Percentiles rank a stretch among this genome's conserved stretches.
phyloP scores from a whole-genome alignment of 2,113 vertebrate species.

The Nettapus auritus region DNA sequence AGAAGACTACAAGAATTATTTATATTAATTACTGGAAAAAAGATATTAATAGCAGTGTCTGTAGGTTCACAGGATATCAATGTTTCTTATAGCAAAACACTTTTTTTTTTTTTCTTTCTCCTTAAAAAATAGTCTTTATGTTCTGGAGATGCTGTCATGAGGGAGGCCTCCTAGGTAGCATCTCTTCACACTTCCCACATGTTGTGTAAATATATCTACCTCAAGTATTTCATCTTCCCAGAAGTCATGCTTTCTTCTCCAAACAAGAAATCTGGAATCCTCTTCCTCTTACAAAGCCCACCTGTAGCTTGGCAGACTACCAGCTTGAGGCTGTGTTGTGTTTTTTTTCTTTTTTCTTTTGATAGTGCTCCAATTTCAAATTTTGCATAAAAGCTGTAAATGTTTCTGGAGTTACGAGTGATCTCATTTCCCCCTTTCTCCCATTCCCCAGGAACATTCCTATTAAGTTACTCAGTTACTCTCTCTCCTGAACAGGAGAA shows the following conservation, averaged over 20 bases:
- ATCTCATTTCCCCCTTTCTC: slow-evolving; percentile 25
- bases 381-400: slow-evolving; percentile 30
- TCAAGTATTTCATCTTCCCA: slow-evolving; percentile 37
- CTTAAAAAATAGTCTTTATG: not conserved
- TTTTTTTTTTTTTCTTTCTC: not conserved
- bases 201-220: slow-evolving; percentile 47
- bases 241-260: slow-evolving; percentile 18
- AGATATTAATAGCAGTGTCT: not conserved
- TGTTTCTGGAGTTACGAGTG: not conserved
- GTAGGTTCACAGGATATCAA: not conserved
- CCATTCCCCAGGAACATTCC: slow-evolving; percentile 34
- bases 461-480: slow-evolving; percentile 5
- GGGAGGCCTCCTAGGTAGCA: slow-evolving; percentile 32
- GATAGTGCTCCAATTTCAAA: not conserved
- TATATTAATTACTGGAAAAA: not conserved
- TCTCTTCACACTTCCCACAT: slow-evolving; percentile 59
- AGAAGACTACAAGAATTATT: not conserved
- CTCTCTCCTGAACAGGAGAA: not conserved
- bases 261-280: slow-evolving; percentile 19
- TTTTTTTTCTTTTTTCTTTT: not conserved
- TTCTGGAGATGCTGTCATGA: slow-evolving; percentile 21
- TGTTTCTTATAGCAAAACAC: not conserved
- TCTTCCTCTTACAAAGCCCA: not conserved
- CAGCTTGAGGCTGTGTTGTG: not conserved
- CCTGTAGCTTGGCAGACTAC: slow-evolving; percentile 30